Conservation (phyloP, 2,113 vertebrate genomes). For the Microcebus jonahi region DNA sequence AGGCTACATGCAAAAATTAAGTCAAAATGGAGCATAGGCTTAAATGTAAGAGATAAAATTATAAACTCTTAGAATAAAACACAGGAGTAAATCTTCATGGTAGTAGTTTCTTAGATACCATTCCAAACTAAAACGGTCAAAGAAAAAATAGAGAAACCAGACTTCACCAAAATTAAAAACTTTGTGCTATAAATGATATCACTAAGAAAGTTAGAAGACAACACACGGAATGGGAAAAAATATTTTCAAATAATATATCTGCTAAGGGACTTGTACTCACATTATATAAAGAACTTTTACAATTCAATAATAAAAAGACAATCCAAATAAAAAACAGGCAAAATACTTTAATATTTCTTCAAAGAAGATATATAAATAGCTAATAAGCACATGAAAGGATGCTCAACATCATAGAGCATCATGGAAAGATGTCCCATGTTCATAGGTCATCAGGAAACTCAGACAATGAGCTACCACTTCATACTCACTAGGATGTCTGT, state of each 20-base stretch:
- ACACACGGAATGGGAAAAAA: not conserved
- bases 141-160: not conserved
- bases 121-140: not conserved
- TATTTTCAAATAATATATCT: not conserved
- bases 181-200: not conserved
- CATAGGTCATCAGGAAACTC: not conserved
- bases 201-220: not conserved
- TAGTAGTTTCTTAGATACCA: not conserved
- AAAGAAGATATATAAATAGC: not conserved
- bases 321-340: not conserved
- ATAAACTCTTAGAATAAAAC: slow-evolving; percentile 3
- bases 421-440: not conserved
- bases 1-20: not conserved
- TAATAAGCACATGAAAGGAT: not conserved
- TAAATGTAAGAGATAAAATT: not conserved
- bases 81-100: not conserved
- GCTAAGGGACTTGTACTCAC: not conserved
- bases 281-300: not conserved
- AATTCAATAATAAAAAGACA: not conserved
- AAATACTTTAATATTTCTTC: not conserved
- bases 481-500: not conserved
- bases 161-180: not conserved
- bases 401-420: not conserved
- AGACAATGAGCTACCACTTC: not conserved
- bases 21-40: not conserved